Evolutionary conservation across 2,888 invertebrate species (phyloP), one percentile per base, ranked within the genome.

Genomic region (Sinohyriopsis cumingii): DNA sequence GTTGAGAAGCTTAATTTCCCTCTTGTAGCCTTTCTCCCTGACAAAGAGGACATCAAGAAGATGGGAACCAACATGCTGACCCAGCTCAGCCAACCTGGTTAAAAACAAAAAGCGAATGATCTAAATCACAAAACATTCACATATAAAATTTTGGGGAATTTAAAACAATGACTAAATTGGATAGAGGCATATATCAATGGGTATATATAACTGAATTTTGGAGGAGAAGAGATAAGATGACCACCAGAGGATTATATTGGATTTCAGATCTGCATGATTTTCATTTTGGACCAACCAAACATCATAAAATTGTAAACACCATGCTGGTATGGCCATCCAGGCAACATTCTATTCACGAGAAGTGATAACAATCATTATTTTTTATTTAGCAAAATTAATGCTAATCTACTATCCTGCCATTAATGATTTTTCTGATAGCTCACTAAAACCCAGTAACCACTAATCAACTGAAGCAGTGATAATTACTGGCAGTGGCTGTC

Each of bases 1-100:
- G 88, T 96, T 97, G 0, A 99, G 92, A 7, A 99, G 90, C 90
- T 98, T 99, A 5, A 95, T 96, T 91, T 99, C 99, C 55, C 99
- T 92, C 90, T 98, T 98, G 77, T 95, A 95, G 87, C 95, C 95
- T 81, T 96, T 94, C 89, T 99, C 99, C 78, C 99, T 92, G 1
- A 98, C 93, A 87, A 98, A 96, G 87, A 99, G 94, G 25, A 99
- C 91, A 91, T 99, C 99, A 67, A 99, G 93, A 63, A 99, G 92
- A 87, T 98, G 94, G 5, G 95, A 93, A 0, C 99, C 99, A 57
- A 99, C 97, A 92, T 96, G 97, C 82, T 95, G 94, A 0, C 99
- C 99, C 89, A 99, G 93, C 85, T 97, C 97, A 77, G 97, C 95
- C 71, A 99, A 92, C 90, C 98, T 98, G 85, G 25, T 91, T 83